phyloP scores from a whole-genome alignment of 2,888 invertebrate genomes.

The Lypha dubia region DNA sequence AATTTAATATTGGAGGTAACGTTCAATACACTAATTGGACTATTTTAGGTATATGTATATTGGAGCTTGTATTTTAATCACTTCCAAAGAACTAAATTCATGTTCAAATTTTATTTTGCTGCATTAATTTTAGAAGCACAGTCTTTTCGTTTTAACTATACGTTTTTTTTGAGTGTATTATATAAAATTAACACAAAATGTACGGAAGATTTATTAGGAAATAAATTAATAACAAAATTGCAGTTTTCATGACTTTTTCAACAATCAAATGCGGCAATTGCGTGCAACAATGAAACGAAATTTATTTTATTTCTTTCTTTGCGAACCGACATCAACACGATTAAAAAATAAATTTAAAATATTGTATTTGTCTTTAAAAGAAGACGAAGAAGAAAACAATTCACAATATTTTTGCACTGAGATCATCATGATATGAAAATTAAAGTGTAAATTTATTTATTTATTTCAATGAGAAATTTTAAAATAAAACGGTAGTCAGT shows the following conservation, averaged over 20 bases:
- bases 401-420: not conserved
- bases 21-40: too few species aligned
- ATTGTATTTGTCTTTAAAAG: not conserved
- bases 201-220: conserved; percentile 47
- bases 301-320: conserved; percentile 9
- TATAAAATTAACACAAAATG: conserved; percentile 1
- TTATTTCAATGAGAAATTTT: not conserved
- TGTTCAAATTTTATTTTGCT: too few species aligned
- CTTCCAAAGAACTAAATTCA: too few species aligned
- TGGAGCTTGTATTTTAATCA: too few species aligned
- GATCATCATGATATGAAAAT: conserved; percentile 25
- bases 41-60: too few species aligned
- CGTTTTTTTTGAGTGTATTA: not conserved
- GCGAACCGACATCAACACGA: not conserved
- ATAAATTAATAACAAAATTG: conserved; percentile 32
- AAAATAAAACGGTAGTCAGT: not conserved
- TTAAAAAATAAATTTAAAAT: conserved; percentile 13
- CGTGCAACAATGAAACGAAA: conserved; percentile 57
- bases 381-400: conserved; percentile 16
- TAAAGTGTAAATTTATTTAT: conserved; percentile 11
- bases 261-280: conserved; percentile 64
- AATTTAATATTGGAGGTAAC: too few species aligned
- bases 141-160: not conserved
- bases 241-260: conserved; percentile 26
- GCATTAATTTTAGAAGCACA: too few species aligned